Evolutionary conservation across 2,113 vertebrate species (phyloP).

Genomic region (Pelvicachromis taeniatus): DNA sequence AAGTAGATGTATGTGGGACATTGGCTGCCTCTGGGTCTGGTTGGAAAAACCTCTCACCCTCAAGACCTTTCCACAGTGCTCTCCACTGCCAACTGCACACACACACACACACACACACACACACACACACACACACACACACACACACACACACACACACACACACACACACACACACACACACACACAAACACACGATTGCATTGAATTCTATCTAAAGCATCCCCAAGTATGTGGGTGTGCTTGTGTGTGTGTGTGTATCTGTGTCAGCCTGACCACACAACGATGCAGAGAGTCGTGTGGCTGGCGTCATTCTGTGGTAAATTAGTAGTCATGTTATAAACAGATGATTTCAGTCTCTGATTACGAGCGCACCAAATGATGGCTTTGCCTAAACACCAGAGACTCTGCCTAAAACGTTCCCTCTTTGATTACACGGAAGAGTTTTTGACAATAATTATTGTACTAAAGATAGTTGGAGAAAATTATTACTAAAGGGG

Average conservation of each 20-base stretch:
- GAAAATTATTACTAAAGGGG: neutral
- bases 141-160: neutral
- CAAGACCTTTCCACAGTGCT: slow-evolving; percentile 42
- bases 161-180: slow-evolving; percentile 1
- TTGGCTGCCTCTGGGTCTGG: slow-evolving; percentile 55
- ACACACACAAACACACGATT: neutral
- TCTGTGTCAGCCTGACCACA: slow-evolving; percentile 45
- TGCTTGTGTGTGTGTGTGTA: neutral
- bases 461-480: slow-evolving; percentile 15
- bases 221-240: neutral
- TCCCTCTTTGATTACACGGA: slow-evolving; percentile 36
- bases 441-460: slow-evolving; percentile 15
- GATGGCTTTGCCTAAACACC: slow-evolving; percentile 42
- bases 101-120: slow-evolving; percentile 3
- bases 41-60: slow-evolving; percentile 49
- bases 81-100: neutral
- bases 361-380: slow-evolving; percentile 58
- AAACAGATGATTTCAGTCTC: slow-evolving; percentile 56
- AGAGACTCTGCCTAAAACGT: slow-evolving; percentile 24
- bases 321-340: slow-evolving; percentile 58
- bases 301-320: slow-evolving; percentile 55
- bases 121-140: slow-evolving; percentile 1
- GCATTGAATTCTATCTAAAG: slow-evolving; percentile 9
- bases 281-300: slow-evolving; percentile 19
- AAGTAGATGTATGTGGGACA: slow-evolving; percentile 51